Percentiles rank a stretch among this genome's conserved stretches.
Evolutionary conservation across 1,140 invertebrate species (phyloP).

Genomic region (Drosophila pseudoananassae): DNA sequence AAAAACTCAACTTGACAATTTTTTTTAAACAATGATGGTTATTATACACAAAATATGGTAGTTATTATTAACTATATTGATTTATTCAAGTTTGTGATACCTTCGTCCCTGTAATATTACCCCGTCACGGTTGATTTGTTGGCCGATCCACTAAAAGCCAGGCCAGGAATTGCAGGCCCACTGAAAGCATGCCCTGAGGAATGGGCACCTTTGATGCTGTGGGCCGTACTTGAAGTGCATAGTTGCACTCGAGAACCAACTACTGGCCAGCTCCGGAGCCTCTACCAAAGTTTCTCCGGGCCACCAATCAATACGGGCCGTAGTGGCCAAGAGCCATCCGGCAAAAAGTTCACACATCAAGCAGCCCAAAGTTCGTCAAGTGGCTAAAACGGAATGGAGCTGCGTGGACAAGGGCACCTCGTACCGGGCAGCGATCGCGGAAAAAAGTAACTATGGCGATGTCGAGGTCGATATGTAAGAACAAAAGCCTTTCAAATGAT

Average conservation of each 20-base stretch:
- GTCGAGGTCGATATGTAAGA: conserved; percentile 20
- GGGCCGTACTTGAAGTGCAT: conserved; percentile 36
- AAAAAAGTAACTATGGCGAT: conserved; percentile 1
- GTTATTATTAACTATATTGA: too few species aligned
- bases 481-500: conserved; percentile 49
- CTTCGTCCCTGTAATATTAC: background rate
- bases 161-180: conserved; percentile 13
- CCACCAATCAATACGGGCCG: conserved; percentile 21
- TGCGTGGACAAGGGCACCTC: background rate
- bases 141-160: conserved; percentile 9
- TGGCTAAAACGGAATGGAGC: conserved; percentile 16
- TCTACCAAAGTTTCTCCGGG: conserved; percentile 31
- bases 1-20: too few species aligned
- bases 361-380: conserved; percentile 48
- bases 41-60: too few species aligned
- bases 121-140: background rate
- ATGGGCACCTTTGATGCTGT: conserved; percentile 31
- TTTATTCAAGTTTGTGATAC: background rate
- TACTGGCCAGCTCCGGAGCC: background rate
- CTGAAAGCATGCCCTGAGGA: background rate
- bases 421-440: conserved; percentile 21
- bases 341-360: conserved; percentile 55
- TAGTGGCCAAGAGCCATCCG: conserved; percentile 14
- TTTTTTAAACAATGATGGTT: too few species aligned
- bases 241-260: conserved; percentile 27